phyloP scores from a whole-genome alignment of 1,140 invertebrate genomes.

The Listronotus oregonensis region DNA sequence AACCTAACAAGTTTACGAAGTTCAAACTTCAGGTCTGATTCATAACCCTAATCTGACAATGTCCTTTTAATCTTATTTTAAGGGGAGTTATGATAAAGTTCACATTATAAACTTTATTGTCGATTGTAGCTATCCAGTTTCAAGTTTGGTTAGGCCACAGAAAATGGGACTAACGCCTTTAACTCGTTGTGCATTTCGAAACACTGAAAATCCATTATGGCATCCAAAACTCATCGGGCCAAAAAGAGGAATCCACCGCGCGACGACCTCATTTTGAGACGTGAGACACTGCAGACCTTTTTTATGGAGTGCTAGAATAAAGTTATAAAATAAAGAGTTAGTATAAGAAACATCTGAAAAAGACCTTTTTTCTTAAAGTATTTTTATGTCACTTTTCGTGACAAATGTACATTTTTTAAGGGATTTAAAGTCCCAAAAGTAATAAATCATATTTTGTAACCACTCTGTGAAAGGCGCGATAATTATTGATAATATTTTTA shows the following conservation, averaged over 20 bases:
- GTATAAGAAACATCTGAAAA: slow-evolving; percentile 1
- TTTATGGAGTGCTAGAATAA: slow-evolving; percentile 9
- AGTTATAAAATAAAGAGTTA: slow-evolving; percentile 21
- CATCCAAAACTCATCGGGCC: slow-evolving; percentile 28
- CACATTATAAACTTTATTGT: slow-evolving; percentile 27
- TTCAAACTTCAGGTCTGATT: no score
- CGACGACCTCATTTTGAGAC: slow-evolving; percentile 21
- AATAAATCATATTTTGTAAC: no score
- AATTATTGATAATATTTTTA: no score
- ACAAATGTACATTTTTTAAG: no score
- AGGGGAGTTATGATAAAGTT: slow-evolving; percentile 18
- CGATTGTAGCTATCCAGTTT: slow-evolving; percentile 20
- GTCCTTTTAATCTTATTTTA: no score
- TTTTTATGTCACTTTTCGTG: no score
- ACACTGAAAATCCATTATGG: slow-evolving; percentile 33
- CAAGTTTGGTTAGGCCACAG: slow-evolving; percentile 32
- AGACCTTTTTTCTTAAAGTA: not conserved
- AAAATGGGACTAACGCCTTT: slow-evolving; percentile 32
- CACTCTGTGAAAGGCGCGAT: no score
- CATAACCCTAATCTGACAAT: no score
- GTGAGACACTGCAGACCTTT: slow-evolving; percentile 24
- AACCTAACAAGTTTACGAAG: no score
- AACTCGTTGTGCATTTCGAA: slow-evolving; percentile 26
- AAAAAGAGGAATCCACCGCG: slow-evolving; percentile 25
- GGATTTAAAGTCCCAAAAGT: no score